Conservation (phyloP, 1,140 invertebrate genomes). For the Philopotamus ludificatus region DNA sequence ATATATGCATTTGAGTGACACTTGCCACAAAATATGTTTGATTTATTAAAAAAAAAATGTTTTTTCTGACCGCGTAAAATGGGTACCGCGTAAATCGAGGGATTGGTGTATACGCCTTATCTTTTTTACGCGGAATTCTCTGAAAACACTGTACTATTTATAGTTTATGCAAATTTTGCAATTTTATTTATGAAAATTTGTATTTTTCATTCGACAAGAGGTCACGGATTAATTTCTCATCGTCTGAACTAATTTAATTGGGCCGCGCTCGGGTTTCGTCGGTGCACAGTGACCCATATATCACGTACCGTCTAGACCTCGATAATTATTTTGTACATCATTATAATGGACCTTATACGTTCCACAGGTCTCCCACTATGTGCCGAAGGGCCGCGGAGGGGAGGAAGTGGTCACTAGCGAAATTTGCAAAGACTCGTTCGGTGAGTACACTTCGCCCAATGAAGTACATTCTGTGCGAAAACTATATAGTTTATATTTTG, state of each 20-base stretch:
- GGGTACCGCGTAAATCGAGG: too few relatives aligned
- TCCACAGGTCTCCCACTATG: constrained; percentile 36
- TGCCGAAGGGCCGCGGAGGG: constrained; percentile 30
- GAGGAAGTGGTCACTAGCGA: constrained; percentile 39
- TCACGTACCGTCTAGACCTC: not conserved
- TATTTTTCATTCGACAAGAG: not conserved
- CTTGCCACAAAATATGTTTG: too few relatives aligned
- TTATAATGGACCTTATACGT: not conserved
- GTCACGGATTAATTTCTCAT: not conserved
- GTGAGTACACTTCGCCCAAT: constrained; percentile 18
- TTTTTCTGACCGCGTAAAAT: too few relatives aligned
- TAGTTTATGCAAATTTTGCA: too few relatives aligned
- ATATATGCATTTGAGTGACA: not conserved
- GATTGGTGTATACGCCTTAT: too few relatives aligned
- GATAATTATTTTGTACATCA: not conserved
- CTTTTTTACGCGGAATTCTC: too few relatives aligned
- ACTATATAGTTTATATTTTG: not conserved
- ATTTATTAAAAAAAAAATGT: too few relatives aligned
- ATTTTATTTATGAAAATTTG: too few relatives aligned
- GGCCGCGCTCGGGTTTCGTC: too few relatives aligned
- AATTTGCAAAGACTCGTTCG: constrained; percentile 35
- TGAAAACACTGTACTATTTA: too few relatives aligned
- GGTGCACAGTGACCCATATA: too few relatives aligned
- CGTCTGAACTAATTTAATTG: not conserved
- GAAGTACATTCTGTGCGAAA: not conserved